Evolutionary conservation across 1,140 invertebrate genomes (phyloP).

Genomic region (Temnothorax longispinosus): DNA sequence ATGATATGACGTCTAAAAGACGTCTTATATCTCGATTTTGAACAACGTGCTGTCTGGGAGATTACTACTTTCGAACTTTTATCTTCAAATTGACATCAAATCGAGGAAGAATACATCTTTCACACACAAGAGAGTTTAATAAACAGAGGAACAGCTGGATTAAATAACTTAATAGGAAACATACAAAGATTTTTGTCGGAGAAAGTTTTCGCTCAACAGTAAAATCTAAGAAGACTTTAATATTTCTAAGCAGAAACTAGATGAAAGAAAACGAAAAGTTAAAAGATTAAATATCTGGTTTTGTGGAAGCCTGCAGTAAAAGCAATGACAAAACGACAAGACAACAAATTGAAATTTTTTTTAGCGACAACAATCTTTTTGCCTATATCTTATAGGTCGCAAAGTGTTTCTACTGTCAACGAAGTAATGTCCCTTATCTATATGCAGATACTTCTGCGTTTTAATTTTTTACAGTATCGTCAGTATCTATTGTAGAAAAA

Average conservation of each 20-base stretch:
- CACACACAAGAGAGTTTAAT: background rate
- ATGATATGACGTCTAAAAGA: too few relatives aligned
- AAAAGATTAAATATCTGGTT: background rate
- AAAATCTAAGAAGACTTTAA: background rate
- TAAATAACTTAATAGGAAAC: background rate
- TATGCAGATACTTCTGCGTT: background rate
- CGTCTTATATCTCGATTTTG: too few relatives aligned
- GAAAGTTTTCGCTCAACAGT: background rate
- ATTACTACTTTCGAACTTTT: background rate
- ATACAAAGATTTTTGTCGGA: background rate
- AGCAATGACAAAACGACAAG: background rate
- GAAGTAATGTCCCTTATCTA: background rate
- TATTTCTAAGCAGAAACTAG: background rate
- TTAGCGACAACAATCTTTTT: background rate
- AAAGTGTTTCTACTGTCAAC: background rate
- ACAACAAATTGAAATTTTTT: background rate
- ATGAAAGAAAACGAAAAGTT: background rate
- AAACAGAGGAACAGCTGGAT: background rate
- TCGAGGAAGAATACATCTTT: background rate
- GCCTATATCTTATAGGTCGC: background rate
- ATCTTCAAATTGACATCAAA: background rate
- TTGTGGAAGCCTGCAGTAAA: background rate
- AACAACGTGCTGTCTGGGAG: too few relatives aligned
- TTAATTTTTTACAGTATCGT: constrained; percentile 1
- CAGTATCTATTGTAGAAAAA: background rate